Evolutionary conservation across 2,113 vertebrate species (phyloP), one percentile per base, ranked within the genome.

Genomic region (Haemorhous mexicanus): DNA sequence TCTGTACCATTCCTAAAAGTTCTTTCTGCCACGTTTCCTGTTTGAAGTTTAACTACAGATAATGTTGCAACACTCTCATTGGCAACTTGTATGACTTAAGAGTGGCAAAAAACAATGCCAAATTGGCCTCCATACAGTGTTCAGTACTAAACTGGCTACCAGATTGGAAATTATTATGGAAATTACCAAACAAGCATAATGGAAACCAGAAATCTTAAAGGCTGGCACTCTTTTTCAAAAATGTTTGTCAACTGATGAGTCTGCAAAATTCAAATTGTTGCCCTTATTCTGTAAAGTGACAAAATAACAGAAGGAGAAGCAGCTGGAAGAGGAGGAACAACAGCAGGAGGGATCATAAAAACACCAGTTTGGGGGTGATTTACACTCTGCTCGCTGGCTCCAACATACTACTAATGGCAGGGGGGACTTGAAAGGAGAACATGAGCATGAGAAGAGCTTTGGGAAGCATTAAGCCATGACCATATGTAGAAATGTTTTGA

Each of bases 231-330:
- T 84, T 84, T 85, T 81, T 74, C 18, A 89, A 88, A 95, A 90
- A 85, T 93, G 68, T 85, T 82, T 90, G 55, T 84, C 80, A 94
- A 64, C 56, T 62, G 58, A 87, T 92, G 84, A 91, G 26, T 73
- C 61, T 93, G 80, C 61, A 95, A 86, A 94, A 91, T 89, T 91
- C 68, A 59, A 41, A 78, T 76, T 92, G 86, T 93, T 93, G 76
- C 78, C 68, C 68, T 93, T 95, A 74, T 90, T 96, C 68, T 79
- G 44, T 63, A 52, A 84, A 90, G 85, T 68, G 41, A 75, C 39
- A 86, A 92, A 94, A 92, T 91, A 95, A 77, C 95, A 96, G 95
- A 95, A 95, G 91, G 91, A 84, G 90, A 94, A 96, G 88, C 92
- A 96, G 66, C 93, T 97, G 95, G 68, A 92, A 84, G 82, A 93